phyloP scores from a whole-genome alignment of 2,113 vertebrate species.

The Campylomormyrus numenius region DNA sequence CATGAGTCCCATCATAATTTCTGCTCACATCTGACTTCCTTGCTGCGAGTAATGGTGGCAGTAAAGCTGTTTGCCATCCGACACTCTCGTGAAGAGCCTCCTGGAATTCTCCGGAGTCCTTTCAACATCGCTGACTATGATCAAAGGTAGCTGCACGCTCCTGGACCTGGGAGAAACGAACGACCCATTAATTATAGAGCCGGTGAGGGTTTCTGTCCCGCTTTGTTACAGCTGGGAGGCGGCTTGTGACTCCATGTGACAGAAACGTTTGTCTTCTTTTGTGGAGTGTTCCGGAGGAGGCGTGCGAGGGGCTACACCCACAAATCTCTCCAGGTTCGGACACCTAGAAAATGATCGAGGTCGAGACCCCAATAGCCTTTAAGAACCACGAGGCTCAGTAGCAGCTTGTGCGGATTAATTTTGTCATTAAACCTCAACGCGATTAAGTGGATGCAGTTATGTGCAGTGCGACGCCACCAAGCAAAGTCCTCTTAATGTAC shows the following conservation, averaged over 20 bases:
- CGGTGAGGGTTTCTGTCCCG: background rate
- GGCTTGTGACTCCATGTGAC: background rate
- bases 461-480: background rate
- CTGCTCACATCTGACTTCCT: background rate
- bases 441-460: background rate
- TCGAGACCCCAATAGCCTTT: background rate
- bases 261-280: slow-evolving; percentile 4
- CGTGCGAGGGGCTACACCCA: background rate
- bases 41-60: background rate
- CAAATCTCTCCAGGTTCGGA: background rate
- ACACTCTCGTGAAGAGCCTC: background rate
- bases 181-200: slow-evolving; percentile 5
- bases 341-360: background rate
- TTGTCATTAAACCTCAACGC: background rate
- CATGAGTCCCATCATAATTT: background rate
- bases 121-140: slow-evolving; percentile 21
- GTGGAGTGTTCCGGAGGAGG: background rate
- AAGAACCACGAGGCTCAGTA: background rate
- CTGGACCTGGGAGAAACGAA: background rate
- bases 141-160: slow-evolving; percentile 19
- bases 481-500: background rate
- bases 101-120: background rate
- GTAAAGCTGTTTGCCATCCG: slow-evolving; percentile 9
- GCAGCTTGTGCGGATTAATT: background rate
- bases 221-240: background rate